Evolutionary conservation across 1,140 invertebrate species (phyloP), one percentile per base, ranked within the genome.

Genomic region (Batillaria attramentaria): DNA sequence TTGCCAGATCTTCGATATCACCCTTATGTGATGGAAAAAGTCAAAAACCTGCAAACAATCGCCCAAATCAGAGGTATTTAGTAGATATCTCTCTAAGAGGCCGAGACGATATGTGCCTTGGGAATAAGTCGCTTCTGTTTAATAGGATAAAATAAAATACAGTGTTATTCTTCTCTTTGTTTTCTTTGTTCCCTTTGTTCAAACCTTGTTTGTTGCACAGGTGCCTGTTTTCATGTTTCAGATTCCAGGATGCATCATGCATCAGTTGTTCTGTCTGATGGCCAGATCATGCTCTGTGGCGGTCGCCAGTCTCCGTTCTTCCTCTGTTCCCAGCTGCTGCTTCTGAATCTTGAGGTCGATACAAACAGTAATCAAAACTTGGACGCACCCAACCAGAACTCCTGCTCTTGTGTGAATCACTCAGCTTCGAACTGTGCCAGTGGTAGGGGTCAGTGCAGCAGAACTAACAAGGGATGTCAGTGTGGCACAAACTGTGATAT

Each of bases 251-350:
- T 89, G 84, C 85, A 88, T 73, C 81, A 86, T 31, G 79, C 81
- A 4, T 62, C 83, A 20, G 81, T 81, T 33, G 13, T 70, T 35
- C 73, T 89, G 20, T 72, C 78, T 72, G 83, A 88, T 83, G 84
- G 84, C 24, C 76, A 79, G 31, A 46, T 87, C 28, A 16, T 87
- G 62, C 62, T 89, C 46, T 79, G 86, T 80, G 87, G 85, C 60
- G 88, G 88, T 50, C 79, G 88, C 50, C 84, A 84, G 65, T 89
- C 88, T 74, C 88, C 88, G 10, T 81, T 84, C 60, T 84, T 80
- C 46, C 77, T 86, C 54, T 87, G 87, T 77, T 76, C 65, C 35
- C 84, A 89, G 65, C 70, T 88, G 62, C 41, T 89, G 6, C 78
- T 74, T 75, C 73, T 85, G 10, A 35, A 70, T 75, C 31, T 80